Percentiles rank a stretch among this genome's conserved stretches.
Conservation (phyloP, 2,888 invertebrate genomes). For the Scaptodrosophila latifasciaeformis region DNA sequence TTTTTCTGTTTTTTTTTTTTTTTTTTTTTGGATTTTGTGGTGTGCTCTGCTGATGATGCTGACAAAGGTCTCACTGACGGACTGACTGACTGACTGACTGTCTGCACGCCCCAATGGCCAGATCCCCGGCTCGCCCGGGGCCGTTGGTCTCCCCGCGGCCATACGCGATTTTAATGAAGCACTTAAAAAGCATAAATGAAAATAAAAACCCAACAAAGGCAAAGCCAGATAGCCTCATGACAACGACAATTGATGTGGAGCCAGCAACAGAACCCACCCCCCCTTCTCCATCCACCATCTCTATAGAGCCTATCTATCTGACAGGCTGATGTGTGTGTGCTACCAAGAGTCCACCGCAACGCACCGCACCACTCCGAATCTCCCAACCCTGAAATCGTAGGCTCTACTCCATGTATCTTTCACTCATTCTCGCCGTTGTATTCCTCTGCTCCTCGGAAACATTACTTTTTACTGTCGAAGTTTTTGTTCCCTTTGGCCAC, state of each 20-base stretch:
- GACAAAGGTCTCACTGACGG: conserved; percentile 56
- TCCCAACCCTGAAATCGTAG: too few relatives aligned
- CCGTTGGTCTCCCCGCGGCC: conserved; percentile 40
- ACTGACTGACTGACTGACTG: background rate
- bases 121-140: conserved; percentile 8
- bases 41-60: conserved; percentile 58
- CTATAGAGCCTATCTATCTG: conserved; percentile 14
- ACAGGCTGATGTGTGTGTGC: conserved; percentile 10
- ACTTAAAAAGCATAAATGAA: conserved; percentile 70
- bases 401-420: too few relatives aligned
- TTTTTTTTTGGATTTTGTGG: too few relatives aligned
- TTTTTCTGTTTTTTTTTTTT: conserved; percentile 5
- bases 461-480: conserved; percentile 50
- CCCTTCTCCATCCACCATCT: too few relatives aligned
- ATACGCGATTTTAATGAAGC: conserved; percentile 67
- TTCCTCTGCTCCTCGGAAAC: conserved; percentile 25
- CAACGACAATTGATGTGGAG: conserved; percentile 67
- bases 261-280: conserved; percentile 28
- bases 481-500: conserved; percentile 38
- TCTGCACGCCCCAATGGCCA: background rate
- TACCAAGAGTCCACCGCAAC: too few relatives aligned
- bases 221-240: conserved; percentile 10
- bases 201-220: conserved; percentile 47
- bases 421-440: conserved; percentile 8
- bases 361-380: too few relatives aligned